These are phyloP conservation scores for Megaceryle torquata DNA, from an alignment of 2,113 vertebrate genomes.

Conservation along the genomic window DNA sequence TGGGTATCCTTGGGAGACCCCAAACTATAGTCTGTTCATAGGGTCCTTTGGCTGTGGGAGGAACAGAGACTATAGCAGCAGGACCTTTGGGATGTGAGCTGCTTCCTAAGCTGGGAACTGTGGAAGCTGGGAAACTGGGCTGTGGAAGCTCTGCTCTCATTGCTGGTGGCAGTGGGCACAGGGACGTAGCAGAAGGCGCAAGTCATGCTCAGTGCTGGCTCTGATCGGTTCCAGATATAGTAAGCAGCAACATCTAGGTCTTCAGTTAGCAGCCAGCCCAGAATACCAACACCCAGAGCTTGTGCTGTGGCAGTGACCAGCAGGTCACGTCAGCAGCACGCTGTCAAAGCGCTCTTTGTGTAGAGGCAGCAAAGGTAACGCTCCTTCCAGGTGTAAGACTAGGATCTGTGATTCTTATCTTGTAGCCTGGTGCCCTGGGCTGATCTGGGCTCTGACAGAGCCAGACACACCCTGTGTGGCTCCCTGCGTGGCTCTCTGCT, in stretches of 20 bases:
- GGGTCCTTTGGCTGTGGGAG: background rate
- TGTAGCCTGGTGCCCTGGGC: background rate
- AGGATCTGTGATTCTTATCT: background rate
- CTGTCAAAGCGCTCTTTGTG: background rate
- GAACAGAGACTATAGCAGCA: background rate
- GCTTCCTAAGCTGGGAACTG: background rate
- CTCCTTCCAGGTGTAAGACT: background rate
- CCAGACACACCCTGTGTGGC: fast-evolving
- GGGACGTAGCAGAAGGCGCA: background rate
- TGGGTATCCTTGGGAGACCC: background rate
- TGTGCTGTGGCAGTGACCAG: background rate
- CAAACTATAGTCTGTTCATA: background rate
- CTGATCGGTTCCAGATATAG: background rate
- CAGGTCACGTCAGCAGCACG: background rate
- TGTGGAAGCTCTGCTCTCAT: background rate
- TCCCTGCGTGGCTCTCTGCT: fast-evolving
- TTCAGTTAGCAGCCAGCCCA: background rate
- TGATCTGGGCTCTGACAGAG: background rate
- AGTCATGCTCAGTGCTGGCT: background rate
- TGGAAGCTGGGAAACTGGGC: background rate
- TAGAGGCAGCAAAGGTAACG: background rate
- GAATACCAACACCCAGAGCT: fast-evolving
- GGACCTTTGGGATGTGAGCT: background rate
- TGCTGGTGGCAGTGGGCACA: background rate
- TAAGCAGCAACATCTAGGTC: background rate